phyloP scores from a whole-genome alignment of 64 coral and sea anemone species.

The Stylophora pistillata region DNA sequence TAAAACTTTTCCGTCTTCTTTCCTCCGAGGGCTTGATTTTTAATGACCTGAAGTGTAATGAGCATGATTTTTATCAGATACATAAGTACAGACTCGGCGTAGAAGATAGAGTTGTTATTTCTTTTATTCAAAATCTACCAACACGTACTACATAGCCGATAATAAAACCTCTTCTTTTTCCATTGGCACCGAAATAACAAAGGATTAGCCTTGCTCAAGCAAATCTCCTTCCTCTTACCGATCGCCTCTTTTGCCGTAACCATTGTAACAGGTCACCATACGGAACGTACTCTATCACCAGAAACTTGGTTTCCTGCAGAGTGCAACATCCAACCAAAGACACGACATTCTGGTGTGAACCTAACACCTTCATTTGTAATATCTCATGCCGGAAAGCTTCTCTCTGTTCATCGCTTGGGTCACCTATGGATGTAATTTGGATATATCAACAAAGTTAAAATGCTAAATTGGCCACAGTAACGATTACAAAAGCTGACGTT shows the following conservation, averaged over 20 bases:
- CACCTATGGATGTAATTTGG: neutral
- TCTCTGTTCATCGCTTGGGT: neutral
- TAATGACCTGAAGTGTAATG: neutral
- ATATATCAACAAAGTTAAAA: no score
- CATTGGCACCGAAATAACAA: neutral
- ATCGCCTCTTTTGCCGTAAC: neutral
- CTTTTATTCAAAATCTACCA: neutral
- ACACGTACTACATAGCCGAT: neutral
- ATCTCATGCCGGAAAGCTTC: neutral
- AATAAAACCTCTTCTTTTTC: neutral
- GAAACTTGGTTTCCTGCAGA: neutral
- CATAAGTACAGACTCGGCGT: neutral
- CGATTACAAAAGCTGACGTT: no score
- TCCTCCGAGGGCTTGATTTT: neutral
- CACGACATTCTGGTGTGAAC: constrained; percentile 7
- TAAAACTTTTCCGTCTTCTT: neutral
- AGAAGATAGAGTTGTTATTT: neutral
- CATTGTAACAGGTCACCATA: neutral
- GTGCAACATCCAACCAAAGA: constrained; percentile 15
- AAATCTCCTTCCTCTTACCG: neutral
- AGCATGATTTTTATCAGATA: neutral
- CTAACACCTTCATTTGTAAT: constrained; percentile 9
- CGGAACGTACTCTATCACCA: constrained; percentile 10
- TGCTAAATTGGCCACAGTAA: no score
- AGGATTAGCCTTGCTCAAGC: neutral